Percentiles rank a stretch among this genome's conserved stretches.
These are phyloP conservation scores for Rhingia campestris DNA, from an alignment of 2,888 invertebrate genomes.

Conservation along the genomic window DNA sequence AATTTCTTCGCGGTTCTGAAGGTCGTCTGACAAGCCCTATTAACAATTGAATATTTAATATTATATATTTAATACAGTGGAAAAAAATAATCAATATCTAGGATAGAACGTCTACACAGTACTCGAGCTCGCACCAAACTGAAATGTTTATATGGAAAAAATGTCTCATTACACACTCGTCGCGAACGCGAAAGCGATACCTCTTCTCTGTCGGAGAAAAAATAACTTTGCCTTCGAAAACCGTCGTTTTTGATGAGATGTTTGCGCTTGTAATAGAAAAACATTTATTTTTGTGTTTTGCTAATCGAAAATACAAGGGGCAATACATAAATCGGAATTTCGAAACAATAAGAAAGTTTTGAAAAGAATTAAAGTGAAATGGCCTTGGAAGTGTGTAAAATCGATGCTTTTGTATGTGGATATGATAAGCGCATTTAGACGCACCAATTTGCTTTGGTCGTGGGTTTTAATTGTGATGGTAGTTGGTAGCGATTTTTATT, in stretches of 20 bases:
- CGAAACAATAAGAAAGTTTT: slow-evolving; percentile 43
- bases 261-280: slow-evolving; percentile 6
- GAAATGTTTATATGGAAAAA: slow-evolving; percentile 27
- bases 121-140: slow-evolving; percentile 57
- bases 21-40: slow-evolving; percentile 90
- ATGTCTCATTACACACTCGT: slow-evolving; percentile 43
- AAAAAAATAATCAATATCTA: slow-evolving; percentile 44
- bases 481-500: slow-evolving; percentile 22
- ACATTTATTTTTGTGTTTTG: too few relatives aligned
- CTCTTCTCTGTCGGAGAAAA: not conserved
- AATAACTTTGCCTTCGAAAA: slow-evolving; percentile 30
- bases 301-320: slow-evolving; percentile 32
- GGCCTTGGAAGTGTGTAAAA: slow-evolving; percentile 66
- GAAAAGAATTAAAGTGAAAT: slow-evolving; percentile 35
- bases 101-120: slow-evolving; percentile 55
- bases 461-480: slow-evolving; percentile 54
- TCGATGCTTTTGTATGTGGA: slow-evolving; percentile 57
- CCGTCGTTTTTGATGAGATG: slow-evolving; percentile 47
- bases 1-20: slow-evolving; percentile 89
- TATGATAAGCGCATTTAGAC: slow-evolving; percentile 48
- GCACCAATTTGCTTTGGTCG: slow-evolving; percentile 47
- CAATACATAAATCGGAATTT: slow-evolving; percentile 28
- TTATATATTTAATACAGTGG: not conserved
- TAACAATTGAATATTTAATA: not conserved
- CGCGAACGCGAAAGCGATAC: slow-evolving; percentile 1